Percentiles rank a stretch among this genome's conserved stretches.
Evolutionary conservation across 1,140 invertebrate genomes (phyloP).

Genomic region (Lordiphosa clarofinis): DNA sequence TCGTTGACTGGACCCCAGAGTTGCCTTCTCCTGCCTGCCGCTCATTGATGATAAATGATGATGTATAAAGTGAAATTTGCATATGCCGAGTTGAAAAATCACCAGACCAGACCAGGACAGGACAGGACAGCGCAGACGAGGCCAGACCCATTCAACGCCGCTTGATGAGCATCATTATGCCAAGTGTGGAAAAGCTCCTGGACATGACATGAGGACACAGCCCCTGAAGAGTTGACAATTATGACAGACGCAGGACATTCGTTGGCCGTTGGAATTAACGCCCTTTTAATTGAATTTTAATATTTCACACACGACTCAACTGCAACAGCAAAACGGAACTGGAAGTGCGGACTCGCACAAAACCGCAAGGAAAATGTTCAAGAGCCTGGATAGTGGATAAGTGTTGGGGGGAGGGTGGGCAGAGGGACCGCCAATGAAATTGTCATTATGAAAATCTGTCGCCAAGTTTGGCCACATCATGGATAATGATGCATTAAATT

Average conservation of each 20-base stretch:
- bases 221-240: constrained; percentile 66
- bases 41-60: constrained; percentile 57
- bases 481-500: constrained; percentile 52
- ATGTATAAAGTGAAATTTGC: constrained; percentile 74
- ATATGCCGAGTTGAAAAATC: constrained; percentile 37
- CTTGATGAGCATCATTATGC: constrained; percentile 73
- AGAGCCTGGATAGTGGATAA: constrained; percentile 12
- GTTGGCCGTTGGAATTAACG: constrained; percentile 72
- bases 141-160: constrained; percentile 46
- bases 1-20: constrained; percentile 35
- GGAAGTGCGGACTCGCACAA: constrained; percentile 38
- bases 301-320: constrained; percentile 74
- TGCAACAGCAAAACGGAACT: constrained; percentile 41
- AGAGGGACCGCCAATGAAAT: constrained; percentile 54
- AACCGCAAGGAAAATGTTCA: constrained; percentile 70
- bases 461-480: constrained; percentile 46
- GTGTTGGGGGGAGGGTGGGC: background rate
- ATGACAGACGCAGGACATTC: constrained; percentile 61
- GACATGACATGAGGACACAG: constrained; percentile 40
- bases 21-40: constrained; percentile 21
- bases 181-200: constrained; percentile 37
- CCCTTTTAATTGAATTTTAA: constrained; percentile 80
- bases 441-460: constrained; percentile 73
- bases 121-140: background rate
- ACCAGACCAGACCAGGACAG: constrained; percentile 6